Conservation (phyloP, 2,888 invertebrate genomes). For the Pristionchus arcanus region DNA sequence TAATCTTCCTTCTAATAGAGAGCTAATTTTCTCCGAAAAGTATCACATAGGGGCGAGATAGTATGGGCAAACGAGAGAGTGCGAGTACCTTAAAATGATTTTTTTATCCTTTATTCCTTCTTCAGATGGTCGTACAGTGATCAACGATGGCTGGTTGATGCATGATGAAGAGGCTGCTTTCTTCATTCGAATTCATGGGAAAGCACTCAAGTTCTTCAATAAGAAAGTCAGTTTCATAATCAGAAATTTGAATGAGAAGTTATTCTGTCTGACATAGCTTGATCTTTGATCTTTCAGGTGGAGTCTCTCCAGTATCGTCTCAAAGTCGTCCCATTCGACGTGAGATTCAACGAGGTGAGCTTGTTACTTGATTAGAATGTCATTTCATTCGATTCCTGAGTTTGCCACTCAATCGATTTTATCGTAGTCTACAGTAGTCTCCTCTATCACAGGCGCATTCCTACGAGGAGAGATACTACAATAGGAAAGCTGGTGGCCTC, state of each 20-base stretch:
- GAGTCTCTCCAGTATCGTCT: conserved; percentile 60
- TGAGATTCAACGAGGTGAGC: conserved; percentile 67
- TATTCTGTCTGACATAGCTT: too few relatives aligned
- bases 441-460: conserved; percentile 50
- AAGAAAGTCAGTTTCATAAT: conserved; percentile 21
- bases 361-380: not conserved
- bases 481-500: not conserved
- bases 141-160: conserved; percentile 68
- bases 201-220: conserved; percentile 67
- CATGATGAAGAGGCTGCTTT: conserved; percentile 65
- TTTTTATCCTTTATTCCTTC: not conserved
- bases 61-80: too few relatives aligned
- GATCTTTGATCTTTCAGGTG: conserved; percentile 54
- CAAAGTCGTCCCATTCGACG: conserved; percentile 71
- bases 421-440: not conserved
- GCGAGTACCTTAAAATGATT: too few relatives aligned
- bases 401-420: not conserved
- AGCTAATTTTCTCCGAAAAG: too few relatives aligned
- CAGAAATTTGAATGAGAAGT: too few relatives aligned
- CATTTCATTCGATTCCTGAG: conserved; percentile 11
- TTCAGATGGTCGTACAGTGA: conserved; percentile 64
- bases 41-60: too few relatives aligned
- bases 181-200: conserved; percentile 70
- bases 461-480: conserved; percentile 51
- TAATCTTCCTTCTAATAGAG: too few relatives aligned